These are phyloP conservation scores for Leucozona laternaria DNA, from an alignment of 2,888 invertebrate species.

Conservation along the genomic window DNA sequence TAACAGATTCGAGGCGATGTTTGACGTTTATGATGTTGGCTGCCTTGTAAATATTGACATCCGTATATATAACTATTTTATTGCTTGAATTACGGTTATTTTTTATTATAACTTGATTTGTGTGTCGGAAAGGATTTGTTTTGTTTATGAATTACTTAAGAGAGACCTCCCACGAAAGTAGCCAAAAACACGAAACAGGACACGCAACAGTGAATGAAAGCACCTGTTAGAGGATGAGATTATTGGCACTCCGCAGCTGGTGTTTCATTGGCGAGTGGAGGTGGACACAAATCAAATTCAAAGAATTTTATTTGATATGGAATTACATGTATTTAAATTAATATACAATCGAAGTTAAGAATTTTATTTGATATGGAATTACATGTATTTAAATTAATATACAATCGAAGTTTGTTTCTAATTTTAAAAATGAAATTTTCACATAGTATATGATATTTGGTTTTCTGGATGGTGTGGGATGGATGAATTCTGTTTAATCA, in stretches of 20 bases:
- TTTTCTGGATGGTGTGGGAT: no score
- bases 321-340: no score
- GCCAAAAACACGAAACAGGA: constrained; percentile 27
- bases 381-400: no score
- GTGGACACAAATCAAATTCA: background rate
- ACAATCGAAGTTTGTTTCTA: no score
- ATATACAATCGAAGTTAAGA: no score
- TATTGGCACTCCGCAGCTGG: background rate
- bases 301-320: background rate
- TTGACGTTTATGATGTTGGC: constrained; percentile 28
- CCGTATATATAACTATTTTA: constrained; percentile 1
- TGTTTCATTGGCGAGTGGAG: no score
- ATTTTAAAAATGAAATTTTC: no score
- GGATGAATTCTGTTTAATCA: no score
- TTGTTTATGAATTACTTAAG: background rate
- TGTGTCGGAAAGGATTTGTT: constrained; percentile 5
- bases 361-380: no score
- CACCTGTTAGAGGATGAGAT: constrained; percentile 14
- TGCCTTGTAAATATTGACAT: constrained; percentile 33
- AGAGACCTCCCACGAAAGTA: background rate
- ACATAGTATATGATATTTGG: no score
- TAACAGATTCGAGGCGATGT: constrained; percentile 30
- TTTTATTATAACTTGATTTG: constrained; percentile 8
- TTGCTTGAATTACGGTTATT: constrained; percentile 21
- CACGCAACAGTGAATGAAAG: constrained; percentile 16